phyloP scores from a whole-genome alignment of 2,888 invertebrate genomes.

The Hetaerina titia region DNA sequence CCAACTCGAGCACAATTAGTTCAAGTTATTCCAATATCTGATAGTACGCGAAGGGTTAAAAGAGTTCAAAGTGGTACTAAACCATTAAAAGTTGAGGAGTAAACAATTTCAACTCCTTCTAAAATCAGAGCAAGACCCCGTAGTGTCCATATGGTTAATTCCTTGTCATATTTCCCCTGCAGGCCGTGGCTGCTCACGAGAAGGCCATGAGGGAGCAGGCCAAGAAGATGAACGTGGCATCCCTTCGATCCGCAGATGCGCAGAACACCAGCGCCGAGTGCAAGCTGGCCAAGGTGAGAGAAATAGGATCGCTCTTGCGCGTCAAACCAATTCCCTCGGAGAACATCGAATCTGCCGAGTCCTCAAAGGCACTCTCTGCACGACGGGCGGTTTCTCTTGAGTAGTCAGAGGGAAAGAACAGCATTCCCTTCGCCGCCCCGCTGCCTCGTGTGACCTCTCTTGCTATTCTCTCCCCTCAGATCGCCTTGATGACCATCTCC shows the following conservation, averaged over 20 bases:
- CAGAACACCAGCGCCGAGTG: slow-evolving; percentile 80
- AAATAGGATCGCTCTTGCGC: not conserved
- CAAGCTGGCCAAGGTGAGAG: slow-evolving; percentile 79
- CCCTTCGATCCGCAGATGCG: slow-evolving; percentile 85
- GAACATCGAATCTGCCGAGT: not conserved
- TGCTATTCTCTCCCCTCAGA: slow-evolving; percentile 77
- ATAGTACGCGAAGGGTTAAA: too few species aligned
- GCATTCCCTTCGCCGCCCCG: too few species aligned
- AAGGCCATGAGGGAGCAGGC: slow-evolving; percentile 93
- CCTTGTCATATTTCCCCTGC: slow-evolving; percentile 76
- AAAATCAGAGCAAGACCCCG: not conserved
- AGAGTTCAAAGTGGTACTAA: too few species aligned
- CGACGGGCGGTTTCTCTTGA: not conserved
- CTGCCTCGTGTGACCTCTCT: not conserved
- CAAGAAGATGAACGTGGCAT: slow-evolving; percentile 85
- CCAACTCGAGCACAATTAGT: not conserved
- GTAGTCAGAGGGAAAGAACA: too few species aligned
- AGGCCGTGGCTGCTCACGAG: slow-evolving; percentile 92
- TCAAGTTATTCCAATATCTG: not conserved
- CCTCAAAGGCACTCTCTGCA: not conserved
- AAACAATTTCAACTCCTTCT: not conserved
- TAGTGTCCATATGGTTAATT: not conserved
- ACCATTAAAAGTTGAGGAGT: not conserved
- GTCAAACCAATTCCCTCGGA: not conserved
- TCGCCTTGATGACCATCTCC: slow-evolving; percentile 93